A percentile compares a stretch with the other conserved stretches of the same genome.
phyloP scores from a whole-genome alignment of 2,888 invertebrate species.

The Diaperis boleti region DNA sequence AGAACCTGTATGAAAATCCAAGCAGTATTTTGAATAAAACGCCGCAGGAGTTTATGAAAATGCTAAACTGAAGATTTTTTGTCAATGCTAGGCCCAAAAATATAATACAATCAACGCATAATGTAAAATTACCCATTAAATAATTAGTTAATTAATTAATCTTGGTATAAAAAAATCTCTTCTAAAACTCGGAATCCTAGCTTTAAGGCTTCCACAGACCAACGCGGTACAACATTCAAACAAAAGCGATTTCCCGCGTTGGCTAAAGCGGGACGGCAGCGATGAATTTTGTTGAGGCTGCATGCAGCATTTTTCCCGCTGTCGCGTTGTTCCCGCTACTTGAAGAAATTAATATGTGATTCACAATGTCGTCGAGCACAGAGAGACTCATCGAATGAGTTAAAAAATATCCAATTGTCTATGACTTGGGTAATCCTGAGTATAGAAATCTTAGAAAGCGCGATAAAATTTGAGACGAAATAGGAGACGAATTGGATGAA shows the following conservation, averaged over 20 bases:
- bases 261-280: background rate
- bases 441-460: too few species aligned
- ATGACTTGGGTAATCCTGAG: too few species aligned
- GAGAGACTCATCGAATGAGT: background rate
- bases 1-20: constrained; percentile 83
- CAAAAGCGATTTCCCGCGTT: too few species aligned
- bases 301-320: background rate
- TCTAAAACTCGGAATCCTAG: too few species aligned
- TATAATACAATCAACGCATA: too few species aligned
- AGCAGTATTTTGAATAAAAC: constrained; percentile 78
- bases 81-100: too few species aligned
- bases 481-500: background rate
- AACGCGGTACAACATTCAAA: background rate
- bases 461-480: too few species aligned
- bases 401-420: background rate
- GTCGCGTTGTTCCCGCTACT: background rate
- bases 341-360: too few species aligned
- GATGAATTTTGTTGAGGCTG: background rate
- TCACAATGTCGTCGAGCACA: background rate
- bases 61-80: constrained; percentile 63
- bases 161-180: too few species aligned
- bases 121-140: too few species aligned
- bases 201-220: background rate
- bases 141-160: too few species aligned
- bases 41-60: constrained; percentile 78